Percentiles rank a stretch among this genome's conserved stretches.
These are phyloP conservation scores for Callyntrura sp. DNA, from an alignment of 2,888 invertebrate species.

Conservation along the genomic window DNA sequence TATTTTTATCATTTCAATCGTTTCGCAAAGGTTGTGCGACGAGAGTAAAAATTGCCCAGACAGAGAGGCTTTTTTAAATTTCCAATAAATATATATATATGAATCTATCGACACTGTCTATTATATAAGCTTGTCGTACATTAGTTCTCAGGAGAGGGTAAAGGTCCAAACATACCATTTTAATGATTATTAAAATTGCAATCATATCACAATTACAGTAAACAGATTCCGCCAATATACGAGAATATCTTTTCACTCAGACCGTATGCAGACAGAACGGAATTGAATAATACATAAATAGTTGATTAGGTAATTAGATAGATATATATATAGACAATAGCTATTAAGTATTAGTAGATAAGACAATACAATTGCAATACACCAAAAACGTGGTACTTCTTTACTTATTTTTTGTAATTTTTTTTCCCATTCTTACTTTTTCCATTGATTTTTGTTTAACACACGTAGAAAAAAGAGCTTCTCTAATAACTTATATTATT, in stretches of 20 bases:
- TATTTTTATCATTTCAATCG: background rate
- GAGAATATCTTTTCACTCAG: background rate
- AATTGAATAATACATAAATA: slow-evolving; percentile 11
- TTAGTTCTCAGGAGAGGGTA: slow-evolving; percentile 29
- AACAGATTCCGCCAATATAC: slow-evolving; percentile 22
- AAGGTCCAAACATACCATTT: slow-evolving; percentile 9
- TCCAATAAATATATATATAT: slow-evolving; percentile 19
- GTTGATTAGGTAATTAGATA: background rate
- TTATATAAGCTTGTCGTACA: background rate
- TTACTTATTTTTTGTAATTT: background rate
- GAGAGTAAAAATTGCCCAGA: background rate
- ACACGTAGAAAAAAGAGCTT: background rate
- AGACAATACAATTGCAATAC: background rate
- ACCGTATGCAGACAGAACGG: background rate
- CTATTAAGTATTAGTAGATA: background rate
- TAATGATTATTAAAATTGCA: slow-evolving; percentile 26
- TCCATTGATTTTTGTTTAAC: too few relatives aligned
- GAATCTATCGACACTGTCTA: background rate
- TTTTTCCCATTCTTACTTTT: background rate
- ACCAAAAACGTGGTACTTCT: background rate
- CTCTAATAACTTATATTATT: too few relatives aligned
- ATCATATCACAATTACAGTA: slow-evolving; percentile 49
- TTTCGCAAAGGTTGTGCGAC: background rate
- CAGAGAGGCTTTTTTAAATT: background rate
- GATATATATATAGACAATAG: background rate